A percentile compares a stretch with the other conserved stretches of the same genome.
Conservation (phyloP, 2,113 vertebrate species). For the Agelaius phoeniceus region DNA sequence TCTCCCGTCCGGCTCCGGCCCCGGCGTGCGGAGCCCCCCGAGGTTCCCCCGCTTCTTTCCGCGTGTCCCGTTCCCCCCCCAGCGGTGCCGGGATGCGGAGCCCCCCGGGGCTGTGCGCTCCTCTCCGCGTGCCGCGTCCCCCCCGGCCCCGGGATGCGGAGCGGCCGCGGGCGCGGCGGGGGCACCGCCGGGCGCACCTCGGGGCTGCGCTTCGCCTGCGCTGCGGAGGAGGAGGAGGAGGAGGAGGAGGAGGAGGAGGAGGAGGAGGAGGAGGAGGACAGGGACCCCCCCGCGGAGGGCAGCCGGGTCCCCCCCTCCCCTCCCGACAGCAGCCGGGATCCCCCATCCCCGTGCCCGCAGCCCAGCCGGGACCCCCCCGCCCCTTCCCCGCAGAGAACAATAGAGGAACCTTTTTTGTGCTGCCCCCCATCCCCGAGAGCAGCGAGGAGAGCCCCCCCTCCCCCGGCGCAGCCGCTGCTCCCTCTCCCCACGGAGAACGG, state of each 20-base stretch:
- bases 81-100: neutral
- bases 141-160: neutral
- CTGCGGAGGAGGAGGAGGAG: neutral
- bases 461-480: too few relatives aligned
- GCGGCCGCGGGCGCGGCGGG: neutral
- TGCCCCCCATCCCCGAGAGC: too few relatives aligned
- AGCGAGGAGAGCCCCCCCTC: too few relatives aligned
- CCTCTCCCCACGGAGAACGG: too few relatives aligned
- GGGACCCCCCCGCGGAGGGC: neutral
- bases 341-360: too few relatives aligned
- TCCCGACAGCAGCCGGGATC: too few relatives aligned
- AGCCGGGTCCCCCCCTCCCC: neutral
- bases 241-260: too few relatives aligned
- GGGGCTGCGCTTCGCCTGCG: neutral
- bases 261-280: too few relatives aligned
- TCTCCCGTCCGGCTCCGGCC: neutral
- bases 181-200: neutral
- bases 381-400: too few relatives aligned
- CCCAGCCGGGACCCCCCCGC: too few relatives aligned
- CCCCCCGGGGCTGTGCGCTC: neutral
- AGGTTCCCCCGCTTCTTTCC: neutral
- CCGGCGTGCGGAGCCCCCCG: neutral
- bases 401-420: too few relatives aligned
- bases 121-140: neutral
- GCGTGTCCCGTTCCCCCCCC: neutral